Evolutionary conservation across 92 coral and sea anemone genomes (phyloP), one percentile per base, ranked within the genome.

Genomic region (Epizoanthus scotinus): DNA sequence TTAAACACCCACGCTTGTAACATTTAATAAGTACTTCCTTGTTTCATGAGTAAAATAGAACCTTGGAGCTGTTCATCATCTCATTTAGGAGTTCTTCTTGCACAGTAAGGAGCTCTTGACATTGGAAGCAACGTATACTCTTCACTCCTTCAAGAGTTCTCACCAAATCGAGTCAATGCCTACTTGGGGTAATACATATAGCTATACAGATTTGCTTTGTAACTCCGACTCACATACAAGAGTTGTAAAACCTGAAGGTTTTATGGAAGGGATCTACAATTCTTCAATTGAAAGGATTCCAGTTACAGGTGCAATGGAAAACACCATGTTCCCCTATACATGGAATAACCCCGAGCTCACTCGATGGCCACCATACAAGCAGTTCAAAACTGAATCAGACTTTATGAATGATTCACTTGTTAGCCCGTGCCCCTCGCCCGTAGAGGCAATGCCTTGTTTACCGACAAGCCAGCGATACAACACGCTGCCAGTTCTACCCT

Each of bases 361-460:
- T 22, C 22, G 50, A 2, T 73, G 78, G 53, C 27, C 26, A 12
- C 65, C 65, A 9, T 73, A 57, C 67, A 74, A 74, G 28, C 52
- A 74, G 24, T 66, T 54, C 8, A 58, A 74, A 74, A 26, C 36
- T 38, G 81, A 74, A 38, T 66, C 81, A 38, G 66, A 25, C 36
- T 74, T 57, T 17, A 13, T 29, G 17, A 57, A 59, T 24, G 52
- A 59, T 6, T 36, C 67, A 8, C n/a, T 57, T 15, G 54, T 38
- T n/a, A 75, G 81, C 40, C 81, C 57, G 26, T 75, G 81, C 8
- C 68, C 68, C 17, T 75, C 65, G 12, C 81, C 81, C 14, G 81
- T 58, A 54, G 68, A 56, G 13, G 25, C 81, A 36, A 36, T 40
- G 55, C 38, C 81, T 12, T 59, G 17, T 3, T 24, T 58, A 36